phyloP scores from a whole-genome alignment of 2,888 invertebrate genomes.

The Hylaea fasciaria region DNA sequence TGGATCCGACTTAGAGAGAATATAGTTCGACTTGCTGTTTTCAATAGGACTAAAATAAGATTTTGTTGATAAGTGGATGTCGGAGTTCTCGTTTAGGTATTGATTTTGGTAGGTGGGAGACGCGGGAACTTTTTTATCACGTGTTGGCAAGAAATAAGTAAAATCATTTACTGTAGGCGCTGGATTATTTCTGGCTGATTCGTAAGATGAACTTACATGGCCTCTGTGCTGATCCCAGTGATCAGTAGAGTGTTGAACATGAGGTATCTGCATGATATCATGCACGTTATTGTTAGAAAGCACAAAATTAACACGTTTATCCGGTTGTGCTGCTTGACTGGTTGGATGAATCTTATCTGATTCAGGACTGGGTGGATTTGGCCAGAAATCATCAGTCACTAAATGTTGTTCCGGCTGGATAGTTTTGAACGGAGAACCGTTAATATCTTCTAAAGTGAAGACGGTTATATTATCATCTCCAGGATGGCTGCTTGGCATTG shows the following conservation, averaged over 20 bases:
- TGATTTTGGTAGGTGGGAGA: background rate
- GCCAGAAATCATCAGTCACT: slow-evolving; percentile 42
- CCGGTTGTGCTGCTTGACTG: slow-evolving; percentile 38
- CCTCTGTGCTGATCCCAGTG: slow-evolving; percentile 42
- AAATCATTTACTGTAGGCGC: slow-evolving; percentile 53
- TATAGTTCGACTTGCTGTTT: slow-evolving; percentile 42
- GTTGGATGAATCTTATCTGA: slow-evolving; percentile 22
- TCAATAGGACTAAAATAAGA: slow-evolving; percentile 52
- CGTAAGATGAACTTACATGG: slow-evolving; percentile 45
- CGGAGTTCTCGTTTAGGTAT: slow-evolving; percentile 4
- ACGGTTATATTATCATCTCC: slow-evolving; percentile 59
- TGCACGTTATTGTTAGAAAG: slow-evolving; percentile 50
- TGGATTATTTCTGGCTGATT: slow-evolving; percentile 53
- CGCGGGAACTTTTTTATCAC: slow-evolving; percentile 42
- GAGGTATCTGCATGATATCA: slow-evolving; percentile 44
- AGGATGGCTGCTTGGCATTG: slow-evolving; percentile 29
- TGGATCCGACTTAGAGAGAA: slow-evolving; percentile 25
- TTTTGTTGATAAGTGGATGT: slow-evolving; percentile 15
- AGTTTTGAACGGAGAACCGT: slow-evolving; percentile 55
- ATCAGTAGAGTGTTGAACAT: slow-evolving; percentile 21
- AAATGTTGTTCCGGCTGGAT: slow-evolving; percentile 53
- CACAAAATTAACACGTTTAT: slow-evolving; percentile 47
- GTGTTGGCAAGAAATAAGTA: slow-evolving; percentile 60
- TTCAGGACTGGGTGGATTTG: slow-evolving; percentile 10
- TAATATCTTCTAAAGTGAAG: slow-evolving; percentile 56